phyloP scores from a whole-genome alignment of 2,888 invertebrate species.

The Scrobipalpa costella region DNA sequence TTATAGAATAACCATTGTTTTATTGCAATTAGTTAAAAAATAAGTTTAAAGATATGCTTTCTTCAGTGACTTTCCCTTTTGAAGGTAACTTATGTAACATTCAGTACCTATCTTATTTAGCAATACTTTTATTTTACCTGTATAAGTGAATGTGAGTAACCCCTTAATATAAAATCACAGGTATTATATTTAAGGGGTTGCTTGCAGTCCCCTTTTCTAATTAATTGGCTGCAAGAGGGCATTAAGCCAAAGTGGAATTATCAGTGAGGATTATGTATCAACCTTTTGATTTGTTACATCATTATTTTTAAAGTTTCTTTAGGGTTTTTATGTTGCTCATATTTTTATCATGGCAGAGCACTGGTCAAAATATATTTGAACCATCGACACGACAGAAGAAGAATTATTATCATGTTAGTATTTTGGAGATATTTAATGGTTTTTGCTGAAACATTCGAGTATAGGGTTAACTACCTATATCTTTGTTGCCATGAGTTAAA shows the following conservation, averaged over 20 bases:
- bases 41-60: background rate
- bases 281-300: conserved; percentile 15
- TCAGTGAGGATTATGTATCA: conserved; percentile 21
- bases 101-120: background rate
- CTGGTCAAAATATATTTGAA: too few species aligned
- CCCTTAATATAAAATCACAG: conserved; percentile 13
- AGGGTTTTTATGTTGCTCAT: background rate
- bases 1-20: conserved; percentile 3
- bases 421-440: too few species aligned
- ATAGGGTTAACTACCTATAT: too few species aligned
- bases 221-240: conserved; percentile 31
- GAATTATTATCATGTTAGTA: too few species aligned
- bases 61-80: conserved; percentile 18
- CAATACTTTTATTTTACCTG: background rate
- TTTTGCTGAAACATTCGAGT: too few species aligned
- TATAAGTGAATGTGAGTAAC: background rate
- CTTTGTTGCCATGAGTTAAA: too few species aligned
- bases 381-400: too few species aligned
- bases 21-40: background rate
- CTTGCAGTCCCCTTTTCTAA: conserved; percentile 36
- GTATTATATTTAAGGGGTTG: conserved; percentile 30
- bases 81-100: conserved; percentile 15
- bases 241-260: conserved; percentile 25
- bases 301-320: conserved; percentile 1
- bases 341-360: background rate